Base-by-base conservation (phyloP, 2,888 invertebrate genomes). In the Drosophila neonasuta region DNA sequence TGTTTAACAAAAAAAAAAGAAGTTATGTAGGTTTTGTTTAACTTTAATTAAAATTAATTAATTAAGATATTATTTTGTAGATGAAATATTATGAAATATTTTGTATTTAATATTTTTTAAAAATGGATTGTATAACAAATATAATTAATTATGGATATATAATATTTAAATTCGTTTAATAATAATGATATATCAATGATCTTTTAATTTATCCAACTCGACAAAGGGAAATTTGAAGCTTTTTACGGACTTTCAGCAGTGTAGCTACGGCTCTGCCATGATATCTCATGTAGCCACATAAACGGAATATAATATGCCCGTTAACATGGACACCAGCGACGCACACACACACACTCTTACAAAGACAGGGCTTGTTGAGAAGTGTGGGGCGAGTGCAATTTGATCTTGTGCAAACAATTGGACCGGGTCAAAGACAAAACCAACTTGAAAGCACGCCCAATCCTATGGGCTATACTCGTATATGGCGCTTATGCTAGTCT, bases 371-470 rank as follows among this genome's bases (percentile, higher is more conserved):
- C n/a, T 7, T 15, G 48, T 17, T 32, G n/a, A 9, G 17, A 17
- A 11, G 41, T 30, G 20, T 41, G 20, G 24, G 50, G 36, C 45
- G 20, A 44, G 54, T 76, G 86, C 78, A 85, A 88, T 80, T 88
- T 81, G 86, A 86, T 88, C 81, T 81, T 78, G 63, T 71, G 63
- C 78, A 88, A 86, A 86, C 88, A 85, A 68, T 75, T 81, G 55
- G 76, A 82, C 68, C 64, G 62, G 87, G 82, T 82, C 84, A 80
- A 73, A 82, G 79, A 71, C 70, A 82, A 67, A 77, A 69, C 70
- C 76, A 56, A 48, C 62, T 50, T 54, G 45, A 61, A 64, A 70
- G 60, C 55, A 71, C 64, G 67, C 63, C 59, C 68, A 60, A 42
- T 45, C 46, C 54, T 32, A 44, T 52, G 73, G 74, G 39, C 62